Evolutionary conservation across 2,113 vertebrate genomes (phyloP), one percentile per base, ranked within the genome.

Genomic region (Excalfactoria chinensis): DNA sequence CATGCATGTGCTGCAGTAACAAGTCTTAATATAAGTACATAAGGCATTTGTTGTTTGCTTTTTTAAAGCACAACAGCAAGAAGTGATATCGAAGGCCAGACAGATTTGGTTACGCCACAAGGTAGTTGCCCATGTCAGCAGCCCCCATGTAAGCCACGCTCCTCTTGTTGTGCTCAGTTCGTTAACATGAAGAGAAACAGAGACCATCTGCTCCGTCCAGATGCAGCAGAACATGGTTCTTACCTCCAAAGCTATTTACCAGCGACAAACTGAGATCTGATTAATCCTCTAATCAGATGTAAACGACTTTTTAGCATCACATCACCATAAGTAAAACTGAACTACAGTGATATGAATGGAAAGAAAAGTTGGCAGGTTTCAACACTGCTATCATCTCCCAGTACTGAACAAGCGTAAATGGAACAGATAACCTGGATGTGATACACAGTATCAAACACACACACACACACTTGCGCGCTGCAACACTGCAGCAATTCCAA

Each of bases 171-270:
- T 81, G 74, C 95, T 92, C 96, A 96, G 88, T 97, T 97, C 95
- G 97, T 95, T 97, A 98, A 96, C 68, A 79, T 53, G 37, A 93
- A 77, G 87, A 93, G 93, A 95, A 95, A 97, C 78, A 84, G 72
- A 93, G 92, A 95, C 97, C 98, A 96, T 95, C 96, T 98, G 98
- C 96, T 97, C 85, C 34, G 93, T 94, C 96, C 96, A 97, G 93
- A 96, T 97, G 97, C 97, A 97, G 95, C 16, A 96, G 95, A 97
- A 98, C 79, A 97, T 81, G 82, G 85, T 97, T 97, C 73, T 96
- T 95, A 95, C 34, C 94, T 85, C 70, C 49, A 94, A 88, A 95
- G 94, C 95, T 88, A 96, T 97, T 96, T 95, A 92, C 56, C 76
- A 92, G 96, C 23, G 44, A 86, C 10, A 56, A 93, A 90, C 43